Conservation (phyloP, 2,797 vertebrate genomes). For the Cuculus canorus region DNA sequence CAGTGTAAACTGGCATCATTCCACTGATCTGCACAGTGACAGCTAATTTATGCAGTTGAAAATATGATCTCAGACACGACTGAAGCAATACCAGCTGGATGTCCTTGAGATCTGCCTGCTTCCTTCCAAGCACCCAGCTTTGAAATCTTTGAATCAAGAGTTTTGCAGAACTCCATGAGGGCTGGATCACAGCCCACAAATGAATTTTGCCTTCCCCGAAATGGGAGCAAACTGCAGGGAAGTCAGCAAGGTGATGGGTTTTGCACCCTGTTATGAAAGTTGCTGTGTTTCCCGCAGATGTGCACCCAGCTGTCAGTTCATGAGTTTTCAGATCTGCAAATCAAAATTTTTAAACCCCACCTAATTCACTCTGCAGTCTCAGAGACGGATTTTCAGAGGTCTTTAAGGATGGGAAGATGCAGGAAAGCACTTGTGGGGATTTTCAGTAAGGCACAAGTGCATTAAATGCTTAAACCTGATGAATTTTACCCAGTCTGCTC, state of each 20-base stretch:
- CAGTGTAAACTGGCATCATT: not conserved
- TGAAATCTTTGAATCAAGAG: not conserved
- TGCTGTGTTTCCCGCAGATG: not conserved
- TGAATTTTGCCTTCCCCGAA: constrained; percentile 35
- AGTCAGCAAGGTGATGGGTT: not conserved
- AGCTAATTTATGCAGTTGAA: not conserved
- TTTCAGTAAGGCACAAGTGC: not conserved
- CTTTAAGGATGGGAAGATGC: not conserved
- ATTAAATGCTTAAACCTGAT: not conserved
- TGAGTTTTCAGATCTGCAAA: not conserved
- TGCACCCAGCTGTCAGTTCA: not conserved
- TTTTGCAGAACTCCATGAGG: not conserved
- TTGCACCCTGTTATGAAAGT: not conserved
- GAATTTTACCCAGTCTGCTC: not conserved
- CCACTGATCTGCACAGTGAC: not conserved
- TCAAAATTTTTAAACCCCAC: not conserved
- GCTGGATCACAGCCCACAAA: not conserved
- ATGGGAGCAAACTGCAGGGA: not conserved
- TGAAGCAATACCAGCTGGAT: constrained; percentile 24
- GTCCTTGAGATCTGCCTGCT: not conserved
- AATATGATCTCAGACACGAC: not conserved
- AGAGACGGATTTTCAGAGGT: not conserved
- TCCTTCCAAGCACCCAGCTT: not conserved
- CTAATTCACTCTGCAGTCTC: not conserved
- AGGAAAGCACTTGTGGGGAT: not conserved